Conservation (phyloP, 1,140 invertebrate genomes). For the Rhynchophorus ferrugineus region DNA sequence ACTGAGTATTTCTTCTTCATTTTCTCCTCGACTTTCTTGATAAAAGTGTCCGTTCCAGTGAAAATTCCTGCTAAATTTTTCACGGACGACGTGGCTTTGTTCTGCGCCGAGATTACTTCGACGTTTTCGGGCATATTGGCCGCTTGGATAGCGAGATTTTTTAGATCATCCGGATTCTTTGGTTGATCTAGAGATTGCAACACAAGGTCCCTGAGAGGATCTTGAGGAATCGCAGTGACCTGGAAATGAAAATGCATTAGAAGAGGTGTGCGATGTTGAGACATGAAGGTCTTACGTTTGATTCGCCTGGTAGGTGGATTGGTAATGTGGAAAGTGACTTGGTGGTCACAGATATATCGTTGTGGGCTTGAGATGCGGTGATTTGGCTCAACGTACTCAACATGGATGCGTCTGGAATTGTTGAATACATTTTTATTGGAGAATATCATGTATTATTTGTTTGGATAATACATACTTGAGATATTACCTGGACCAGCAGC, state of each 20-base stretch:
- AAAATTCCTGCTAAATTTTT: conserved; percentile 39
- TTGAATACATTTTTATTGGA: no score
- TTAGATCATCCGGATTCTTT: conserved; percentile 41
- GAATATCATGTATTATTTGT: no score
- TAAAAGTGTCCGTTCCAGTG: conserved; percentile 36
- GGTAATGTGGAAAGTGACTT: no score
- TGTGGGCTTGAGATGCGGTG: conserved; percentile 22
- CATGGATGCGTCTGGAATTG: conserved; percentile 24
- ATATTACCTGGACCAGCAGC: no score
- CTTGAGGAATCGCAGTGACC: conserved; percentile 19
- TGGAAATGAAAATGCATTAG: not conserved
- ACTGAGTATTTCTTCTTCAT: conserved; percentile 44
- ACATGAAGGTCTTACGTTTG: no score
- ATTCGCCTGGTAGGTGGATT: no score
- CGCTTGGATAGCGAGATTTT: conserved; percentile 44
- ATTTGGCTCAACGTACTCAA: conserved; percentile 30
- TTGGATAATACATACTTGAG: no score
- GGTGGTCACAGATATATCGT: no score
- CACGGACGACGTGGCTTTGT: conserved; percentile 24
- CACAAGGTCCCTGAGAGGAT: conserved; percentile 50
- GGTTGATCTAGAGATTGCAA: conserved; percentile 42
- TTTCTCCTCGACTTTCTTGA: conserved; percentile 43
- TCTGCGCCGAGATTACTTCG: conserved; percentile 31
- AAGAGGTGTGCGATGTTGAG: no score
- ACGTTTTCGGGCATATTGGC: conserved; percentile 39